Percentiles rank a stretch among this genome's conserved stretches.
Conservation (phyloP, 64 coral and sea anemone species). For the Porites lutea region DNA sequence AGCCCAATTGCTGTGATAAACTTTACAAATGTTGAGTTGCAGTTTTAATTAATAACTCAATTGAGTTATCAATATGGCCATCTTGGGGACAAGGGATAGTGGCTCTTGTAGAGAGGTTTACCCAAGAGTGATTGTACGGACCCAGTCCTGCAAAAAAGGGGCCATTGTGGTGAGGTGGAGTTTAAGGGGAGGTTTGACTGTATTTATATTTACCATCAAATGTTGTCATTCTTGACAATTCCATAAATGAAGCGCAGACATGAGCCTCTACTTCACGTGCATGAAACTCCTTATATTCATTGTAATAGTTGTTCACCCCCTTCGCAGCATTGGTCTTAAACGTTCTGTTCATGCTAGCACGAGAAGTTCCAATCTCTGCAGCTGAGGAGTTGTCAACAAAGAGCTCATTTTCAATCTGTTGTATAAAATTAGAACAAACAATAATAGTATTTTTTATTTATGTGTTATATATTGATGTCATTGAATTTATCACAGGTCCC, state of each 20-base stretch:
- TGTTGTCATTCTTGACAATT: slow-evolving; percentile 50
- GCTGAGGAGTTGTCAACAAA: slow-evolving; percentile 29
- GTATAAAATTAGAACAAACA: background rate
- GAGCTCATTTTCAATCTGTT: slow-evolving; percentile 2
- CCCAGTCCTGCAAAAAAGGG: background rate
- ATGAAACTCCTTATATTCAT: slow-evolving; percentile 38
- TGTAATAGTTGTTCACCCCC: slow-evolving; percentile 11
- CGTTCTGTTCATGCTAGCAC: slow-evolving; percentile 54
- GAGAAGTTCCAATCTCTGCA: slow-evolving; percentile 30
- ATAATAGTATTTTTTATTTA: background rate
- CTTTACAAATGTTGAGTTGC: slow-evolving; percentile 12
- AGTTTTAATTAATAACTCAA: slow-evolving; percentile 4
- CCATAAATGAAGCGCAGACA: slow-evolving; percentile 42
- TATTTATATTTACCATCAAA: slow-evolving; percentile 27
- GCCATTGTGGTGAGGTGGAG: background rate
- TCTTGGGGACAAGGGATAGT: background rate
- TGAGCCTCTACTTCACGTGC: slow-evolving; percentile 15
- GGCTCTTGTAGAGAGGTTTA: background rate
- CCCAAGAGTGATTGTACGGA: background rate
- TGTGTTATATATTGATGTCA: background rate
- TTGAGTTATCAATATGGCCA: background rate
- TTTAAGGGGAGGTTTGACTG: background rate
- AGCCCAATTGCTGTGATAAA: background rate
- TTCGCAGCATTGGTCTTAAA: slow-evolving; percentile 32
- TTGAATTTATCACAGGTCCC: no score